Percentiles rank a stretch among this genome's conserved stretches.
Conservation (phyloP, 92 coral and sea anemone genomes). For the Phenganax subtilis region DNA sequence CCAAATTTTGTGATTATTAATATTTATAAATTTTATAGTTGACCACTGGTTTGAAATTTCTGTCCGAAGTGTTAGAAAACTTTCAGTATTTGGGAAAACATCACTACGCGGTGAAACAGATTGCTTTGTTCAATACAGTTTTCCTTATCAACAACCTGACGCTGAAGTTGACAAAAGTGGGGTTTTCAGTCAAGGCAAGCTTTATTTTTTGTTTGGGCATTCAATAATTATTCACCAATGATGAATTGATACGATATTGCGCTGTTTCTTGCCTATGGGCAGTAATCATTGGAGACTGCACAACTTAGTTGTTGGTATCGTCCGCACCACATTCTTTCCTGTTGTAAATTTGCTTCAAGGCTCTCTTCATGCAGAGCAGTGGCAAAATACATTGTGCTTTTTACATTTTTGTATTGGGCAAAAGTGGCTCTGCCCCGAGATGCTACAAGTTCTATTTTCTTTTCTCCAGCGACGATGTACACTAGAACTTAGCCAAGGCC, state of each 20-base stretch:
- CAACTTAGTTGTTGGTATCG: neutral
- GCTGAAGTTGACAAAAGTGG: conserved; percentile 43
- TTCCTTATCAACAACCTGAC: conserved; percentile 61
- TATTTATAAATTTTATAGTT: conserved; percentile 41
- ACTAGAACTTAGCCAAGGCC: no score
- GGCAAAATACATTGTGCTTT: no score
- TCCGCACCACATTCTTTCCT: no score
- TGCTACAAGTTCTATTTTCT: no score
- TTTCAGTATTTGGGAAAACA: conserved; percentile 77
- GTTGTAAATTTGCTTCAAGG: no score
- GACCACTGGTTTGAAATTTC: conserved; percentile 93
- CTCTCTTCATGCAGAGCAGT: no score
- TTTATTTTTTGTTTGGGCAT: neutral
- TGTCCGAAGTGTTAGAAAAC: conserved; percentile 76
- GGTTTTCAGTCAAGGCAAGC: conserved; percentile 56
- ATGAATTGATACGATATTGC: neutral
- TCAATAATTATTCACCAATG: no score
- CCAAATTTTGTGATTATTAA: neutral
- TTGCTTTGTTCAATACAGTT: conserved; percentile 92
- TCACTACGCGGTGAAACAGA: conserved; percentile 89
- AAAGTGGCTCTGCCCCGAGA: no score
- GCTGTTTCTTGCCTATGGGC: neutral
- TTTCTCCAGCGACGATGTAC: no score
- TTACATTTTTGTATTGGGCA: no score
- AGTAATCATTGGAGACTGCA: no score